Percentiles rank a stretch among this genome's conserved stretches.
Conservation (phyloP, 1,140 invertebrate species). For the Tetramorium simillimum region DNA sequence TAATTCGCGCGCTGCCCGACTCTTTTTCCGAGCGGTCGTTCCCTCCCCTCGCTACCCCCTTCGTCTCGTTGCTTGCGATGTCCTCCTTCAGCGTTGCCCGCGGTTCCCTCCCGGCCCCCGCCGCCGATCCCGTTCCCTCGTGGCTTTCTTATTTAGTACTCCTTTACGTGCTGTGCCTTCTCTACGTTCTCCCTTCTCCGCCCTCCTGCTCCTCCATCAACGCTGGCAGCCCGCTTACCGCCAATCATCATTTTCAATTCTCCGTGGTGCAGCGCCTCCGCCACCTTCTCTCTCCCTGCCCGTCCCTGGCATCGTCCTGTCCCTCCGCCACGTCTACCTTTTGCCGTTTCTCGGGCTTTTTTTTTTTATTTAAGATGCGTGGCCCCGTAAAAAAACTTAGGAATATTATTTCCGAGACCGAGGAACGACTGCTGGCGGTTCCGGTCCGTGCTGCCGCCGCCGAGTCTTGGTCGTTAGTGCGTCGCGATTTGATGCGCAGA, state of each 20-base stretch:
- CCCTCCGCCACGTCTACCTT: background rate
- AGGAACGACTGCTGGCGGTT: constrained; percentile 57
- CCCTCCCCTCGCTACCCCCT: constrained; percentile 47
- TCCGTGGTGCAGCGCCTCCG: constrained; percentile 79
- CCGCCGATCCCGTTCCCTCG: constrained; percentile 34
- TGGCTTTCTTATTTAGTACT: constrained; percentile 74
- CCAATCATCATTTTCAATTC: constrained; percentile 84
- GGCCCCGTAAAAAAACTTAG: constrained; percentile 66
- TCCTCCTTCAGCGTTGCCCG: constrained; percentile 65
- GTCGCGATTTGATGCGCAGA: constrained; percentile 66
- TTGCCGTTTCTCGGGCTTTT: constrained; percentile 7
- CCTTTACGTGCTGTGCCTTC: constrained; percentile 36
- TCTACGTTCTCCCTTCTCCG: constrained; percentile 23
- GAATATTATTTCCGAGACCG: constrained; percentile 75
- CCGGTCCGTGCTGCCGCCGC: constrained; percentile 44
- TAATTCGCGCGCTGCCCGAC: constrained; percentile 82
- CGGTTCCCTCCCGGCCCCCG: constrained; percentile 65
- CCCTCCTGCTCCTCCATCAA: constrained; percentile 61
- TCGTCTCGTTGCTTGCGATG: constrained; percentile 61
- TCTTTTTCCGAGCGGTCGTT: constrained; percentile 76
- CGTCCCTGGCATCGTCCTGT: constrained; percentile 40
- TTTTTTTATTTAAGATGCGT: constrained; percentile 56
- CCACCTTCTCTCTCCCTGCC: constrained; percentile 62
- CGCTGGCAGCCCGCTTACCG: constrained; percentile 77
- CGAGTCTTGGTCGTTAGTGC: constrained; percentile 55